A percentile compares a stretch with the other conserved stretches of the same genome.
phyloP scores from a whole-genome alignment of 2,113 vertebrate genomes.

The Crotalus helleri region DNA sequence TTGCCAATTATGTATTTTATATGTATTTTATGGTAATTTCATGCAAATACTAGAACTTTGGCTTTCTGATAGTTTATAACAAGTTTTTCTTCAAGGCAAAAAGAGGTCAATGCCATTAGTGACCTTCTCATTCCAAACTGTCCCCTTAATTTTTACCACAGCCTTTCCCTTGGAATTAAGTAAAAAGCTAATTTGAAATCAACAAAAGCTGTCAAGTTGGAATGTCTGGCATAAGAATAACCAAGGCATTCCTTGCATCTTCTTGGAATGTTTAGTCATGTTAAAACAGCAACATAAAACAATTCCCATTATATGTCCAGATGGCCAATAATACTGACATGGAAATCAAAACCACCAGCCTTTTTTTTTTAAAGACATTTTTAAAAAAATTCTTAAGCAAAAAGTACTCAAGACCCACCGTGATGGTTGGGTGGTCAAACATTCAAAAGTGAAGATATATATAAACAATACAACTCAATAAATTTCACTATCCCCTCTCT shows the following conservation, averaged over 20 bases:
- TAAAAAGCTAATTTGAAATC: background rate
- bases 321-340: background rate
- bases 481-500: no score
- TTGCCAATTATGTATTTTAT: background rate
- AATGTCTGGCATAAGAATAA: background rate
- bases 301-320: background rate
- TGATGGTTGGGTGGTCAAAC: no score
- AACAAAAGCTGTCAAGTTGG: background rate
- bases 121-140: background rate
- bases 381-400: no score
- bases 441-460: no score
- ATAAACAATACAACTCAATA: no score
- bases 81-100: background rate
- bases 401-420: no score
- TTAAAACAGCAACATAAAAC: background rate
- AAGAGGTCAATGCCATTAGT: background rate
- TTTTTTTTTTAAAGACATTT: background rate
- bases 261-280: background rate
- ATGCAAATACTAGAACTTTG: background rate
- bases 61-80: background rate
- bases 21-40: background rate
- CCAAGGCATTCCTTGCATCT: background rate
- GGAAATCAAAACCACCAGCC: background rate
- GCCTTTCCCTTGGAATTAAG: background rate
- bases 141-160: background rate